A percentile compares a stretch with the other conserved stretches of the same genome.
Conservation (phyloP, 2,888 invertebrate species). For the Drosophila prolongata region DNA sequence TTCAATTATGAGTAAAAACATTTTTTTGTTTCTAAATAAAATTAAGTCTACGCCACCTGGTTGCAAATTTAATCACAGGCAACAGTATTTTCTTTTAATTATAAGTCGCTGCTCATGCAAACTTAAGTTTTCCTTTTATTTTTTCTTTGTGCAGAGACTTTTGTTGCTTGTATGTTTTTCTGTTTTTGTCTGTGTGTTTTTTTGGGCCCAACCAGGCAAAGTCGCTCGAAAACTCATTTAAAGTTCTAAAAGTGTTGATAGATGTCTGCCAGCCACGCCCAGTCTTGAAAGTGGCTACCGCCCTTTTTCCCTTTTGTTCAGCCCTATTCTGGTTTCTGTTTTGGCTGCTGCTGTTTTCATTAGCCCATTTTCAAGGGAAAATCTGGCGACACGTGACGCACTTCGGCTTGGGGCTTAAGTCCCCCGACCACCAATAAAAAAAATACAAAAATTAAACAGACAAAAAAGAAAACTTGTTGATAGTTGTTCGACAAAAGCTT, state of each 20-base stretch:
- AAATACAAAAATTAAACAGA: constrained; percentile 6
- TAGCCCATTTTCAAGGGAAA: constrained; percentile 27
- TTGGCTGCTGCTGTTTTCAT: constrained; percentile 54
- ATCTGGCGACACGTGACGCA: constrained; percentile 59
- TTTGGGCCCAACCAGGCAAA: constrained; percentile 47
- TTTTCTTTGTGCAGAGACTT: constrained; percentile 8
- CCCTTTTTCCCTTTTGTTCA: constrained; percentile 18
- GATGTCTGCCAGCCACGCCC: constrained; percentile 48
- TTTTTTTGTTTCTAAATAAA: too few relatives aligned
- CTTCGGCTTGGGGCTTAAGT: constrained; percentile 36
- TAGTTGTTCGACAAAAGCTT: constrained; percentile 46
- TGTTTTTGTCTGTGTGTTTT: constrained; percentile 22
- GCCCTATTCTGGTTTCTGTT: constrained; percentile 12
- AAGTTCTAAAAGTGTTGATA: constrained; percentile 76
- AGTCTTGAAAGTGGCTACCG: constrained; percentile 24
- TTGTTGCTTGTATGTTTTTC: constrained; percentile 11
- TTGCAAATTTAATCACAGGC: too few relatives aligned
- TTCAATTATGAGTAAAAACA: too few relatives aligned
- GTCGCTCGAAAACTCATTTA: constrained; percentile 70
- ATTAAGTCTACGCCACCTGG: too few relatives aligned
- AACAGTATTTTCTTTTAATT: too few relatives aligned
- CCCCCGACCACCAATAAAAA: constrained; percentile 3
- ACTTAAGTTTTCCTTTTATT: too few relatives aligned
- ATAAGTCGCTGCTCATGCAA: too few relatives aligned
- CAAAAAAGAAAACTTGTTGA: constrained; percentile 64